Base-by-base conservation (phyloP, 2,113 vertebrate genomes). In the Sterrhoptilus dennistouni region DNA sequence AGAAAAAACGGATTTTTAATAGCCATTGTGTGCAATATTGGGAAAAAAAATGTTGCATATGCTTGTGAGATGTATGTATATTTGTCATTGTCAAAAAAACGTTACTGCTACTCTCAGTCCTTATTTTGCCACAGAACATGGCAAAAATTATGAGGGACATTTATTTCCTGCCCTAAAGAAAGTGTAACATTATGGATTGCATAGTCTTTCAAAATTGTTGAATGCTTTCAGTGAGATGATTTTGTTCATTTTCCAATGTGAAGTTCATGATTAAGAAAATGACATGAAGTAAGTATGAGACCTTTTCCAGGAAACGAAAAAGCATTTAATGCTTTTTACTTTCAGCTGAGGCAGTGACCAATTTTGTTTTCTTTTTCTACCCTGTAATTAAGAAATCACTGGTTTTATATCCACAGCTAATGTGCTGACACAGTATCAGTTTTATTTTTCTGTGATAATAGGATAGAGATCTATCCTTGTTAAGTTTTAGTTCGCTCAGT, bases 301-400 rank as follows among this genome's bases (percentile, higher is more conserved):
- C 35, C n/a, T 78, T 91, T 50, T 71, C 82, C 56, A 54, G 49
- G 38, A 92, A 83, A 84, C 40, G 38, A 90, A 82, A 92, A 76
- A 65, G 2, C 36, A 78, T 79, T 81, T 63, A 24, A 16, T 53
- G 36, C 61, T 83, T 87, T 87, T 42, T 94, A 70, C 45, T 81
- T 95, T 91, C 49, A 76, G 8, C 50, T 88, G 49, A 89, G 72
- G 75, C 52, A 77, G 47, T 56, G 71, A 74, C 28, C n/a, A 53
- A 56, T 90, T 96, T 92, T 92, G 54, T 93, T 89, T 90, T 93
- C 14, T 75, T 64, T 93, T 92, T 78, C 57, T 87, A 56, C 52
- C n/a, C 54, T 86, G 36, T 83, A 94, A 77, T 97, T 95, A 77
- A 93, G 54, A 96, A 97, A 95, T 83, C 42, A 57, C 22, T 50